Base-by-base conservation (phyloP, 2,113 vertebrate species). In the Spea multiplicata region DNA sequence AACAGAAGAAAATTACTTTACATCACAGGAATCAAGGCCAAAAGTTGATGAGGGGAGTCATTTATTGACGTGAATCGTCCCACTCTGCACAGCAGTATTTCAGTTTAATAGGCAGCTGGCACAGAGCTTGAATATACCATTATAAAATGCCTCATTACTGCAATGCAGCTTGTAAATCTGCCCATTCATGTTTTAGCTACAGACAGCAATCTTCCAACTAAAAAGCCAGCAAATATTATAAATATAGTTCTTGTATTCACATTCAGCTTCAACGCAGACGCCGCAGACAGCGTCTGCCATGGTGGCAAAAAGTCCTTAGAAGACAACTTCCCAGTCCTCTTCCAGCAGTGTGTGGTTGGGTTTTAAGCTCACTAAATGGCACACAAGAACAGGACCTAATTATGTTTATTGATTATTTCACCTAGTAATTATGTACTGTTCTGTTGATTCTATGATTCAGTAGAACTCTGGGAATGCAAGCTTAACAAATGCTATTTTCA, bases 231-330 rank as follows among this genome's bases (percentile, higher is more conserved):
- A 62, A 50, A 3, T 30, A 61, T 71, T 64, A 61, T 49, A 69
- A 76, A 70, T 49, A 70, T 14, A 17, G 4, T 45, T 55, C 53
- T 70, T 70, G n/a, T 69, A 46, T 69, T 76, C 44, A 9, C 8
- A 7, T 55, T 52, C 50, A 30, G 44, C 30, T 76, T 7, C n/a
- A 1, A 55, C 47, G 44, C 53, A 62, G 65, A 57, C 62, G 47
- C 44, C 9, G 8, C 55, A 77, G 75, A 52, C 66, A 71, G n/a
- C 44, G 53, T 47, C 53, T 59, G 55, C 44, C 55, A 62, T 61
- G 12, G 16, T 62, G 55, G 66, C 45, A 77, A 49, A 69, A 16
- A 45, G 45, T 50, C 16, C 17, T 50, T 62, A 49, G 5, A 45
- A 64, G 50, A n/a, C 73, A 75, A 44, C 4, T 71, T 50, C 52